Conservation (phyloP, 2,797 vertebrate genomes). For the Lepus oiostolus region DNA sequence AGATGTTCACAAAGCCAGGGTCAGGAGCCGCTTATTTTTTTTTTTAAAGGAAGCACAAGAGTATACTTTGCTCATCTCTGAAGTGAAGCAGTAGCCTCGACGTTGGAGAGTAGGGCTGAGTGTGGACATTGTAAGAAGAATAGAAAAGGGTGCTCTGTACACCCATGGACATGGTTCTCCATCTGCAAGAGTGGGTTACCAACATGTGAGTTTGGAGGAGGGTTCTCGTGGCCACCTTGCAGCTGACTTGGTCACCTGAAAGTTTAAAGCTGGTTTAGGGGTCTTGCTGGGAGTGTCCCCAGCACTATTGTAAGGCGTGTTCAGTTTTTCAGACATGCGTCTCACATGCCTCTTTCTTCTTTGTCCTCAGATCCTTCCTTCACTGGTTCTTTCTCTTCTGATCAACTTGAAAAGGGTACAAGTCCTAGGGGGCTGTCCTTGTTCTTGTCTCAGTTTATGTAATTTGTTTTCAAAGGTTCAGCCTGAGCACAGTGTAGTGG, state of each 20-base stretch:
- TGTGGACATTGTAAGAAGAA: not conserved
- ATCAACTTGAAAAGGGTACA: conserved; percentile 12
- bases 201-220: not conserved
- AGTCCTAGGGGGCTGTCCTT: conserved; percentile 5
- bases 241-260: not conserved
- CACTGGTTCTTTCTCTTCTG: not conserved
- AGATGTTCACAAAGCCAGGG: not conserved
- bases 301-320: not conserved
- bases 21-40: conserved; percentile 3
- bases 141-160: not conserved
- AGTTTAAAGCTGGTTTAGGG: not conserved
- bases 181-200: conserved; percentile 15
- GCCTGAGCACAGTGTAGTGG: not conserved
- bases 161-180: not conserved
- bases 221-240: not conserved
- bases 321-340: not conserved
- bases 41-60: not conserved
- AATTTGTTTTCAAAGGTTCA: conserved; percentile 25
- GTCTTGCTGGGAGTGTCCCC: not conserved
- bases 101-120: not conserved
- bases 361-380: not conserved
- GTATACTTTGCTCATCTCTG: conserved; percentile 30
- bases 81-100: conserved; percentile 26
- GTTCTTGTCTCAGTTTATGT: conserved; percentile 34
- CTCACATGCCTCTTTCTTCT: not conserved